Evolutionary conservation across 2,888 invertebrate genomes (phyloP).

Genomic region (Megamerina dolium): DNA sequence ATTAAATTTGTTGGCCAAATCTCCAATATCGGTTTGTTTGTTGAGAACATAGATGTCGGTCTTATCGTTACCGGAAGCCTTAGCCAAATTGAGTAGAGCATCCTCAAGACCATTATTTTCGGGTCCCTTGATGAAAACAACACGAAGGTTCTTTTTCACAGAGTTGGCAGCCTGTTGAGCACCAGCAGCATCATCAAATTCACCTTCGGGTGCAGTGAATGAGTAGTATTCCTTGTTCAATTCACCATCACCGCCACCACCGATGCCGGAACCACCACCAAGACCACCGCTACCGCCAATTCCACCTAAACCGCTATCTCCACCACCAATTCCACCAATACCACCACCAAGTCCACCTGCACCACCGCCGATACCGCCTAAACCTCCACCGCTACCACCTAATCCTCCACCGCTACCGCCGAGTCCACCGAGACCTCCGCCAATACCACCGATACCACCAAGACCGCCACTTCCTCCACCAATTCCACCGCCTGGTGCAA

Average conservation of each 20-base stretch:
- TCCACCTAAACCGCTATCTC: conserved; percentile 5
- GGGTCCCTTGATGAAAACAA: conserved; percentile 29
- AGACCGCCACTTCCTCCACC: conserved; percentile 1
- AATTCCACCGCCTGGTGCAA: background rate
- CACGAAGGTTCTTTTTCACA: conserved; percentile 1
- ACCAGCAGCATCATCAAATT: conserved; percentile 27
- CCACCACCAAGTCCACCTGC: conserved; percentile 14
- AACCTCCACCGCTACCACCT: conserved; percentile 12
- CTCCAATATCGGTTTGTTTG: conserved; percentile 31
- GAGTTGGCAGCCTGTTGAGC: conserved; percentile 21
- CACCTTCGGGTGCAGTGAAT: conserved; percentile 33
- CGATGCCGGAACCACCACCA: background rate
- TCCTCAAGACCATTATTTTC: conserved; percentile 30
- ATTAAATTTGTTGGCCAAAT: conserved; percentile 28
- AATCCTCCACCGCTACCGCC: conserved; percentile 12
- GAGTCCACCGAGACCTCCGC: conserved; percentile 8
- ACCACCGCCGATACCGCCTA: too few species aligned
- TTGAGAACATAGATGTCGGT: conserved; percentile 40
- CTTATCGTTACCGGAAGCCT: conserved; percentile 28
- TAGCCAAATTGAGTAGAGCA: conserved; percentile 30
- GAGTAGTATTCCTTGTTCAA: conserved; percentile 32
- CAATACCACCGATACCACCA: conserved; percentile 20
- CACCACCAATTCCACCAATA: conserved; percentile 12
- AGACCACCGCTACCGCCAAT: conserved; percentile 4
- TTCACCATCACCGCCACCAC: conserved; percentile 23